Percentiles rank a stretch among this genome's conserved stretches.
phyloP scores from a whole-genome alignment of 2,113 vertebrate genomes.

The Tonatia bakeri region DNA sequence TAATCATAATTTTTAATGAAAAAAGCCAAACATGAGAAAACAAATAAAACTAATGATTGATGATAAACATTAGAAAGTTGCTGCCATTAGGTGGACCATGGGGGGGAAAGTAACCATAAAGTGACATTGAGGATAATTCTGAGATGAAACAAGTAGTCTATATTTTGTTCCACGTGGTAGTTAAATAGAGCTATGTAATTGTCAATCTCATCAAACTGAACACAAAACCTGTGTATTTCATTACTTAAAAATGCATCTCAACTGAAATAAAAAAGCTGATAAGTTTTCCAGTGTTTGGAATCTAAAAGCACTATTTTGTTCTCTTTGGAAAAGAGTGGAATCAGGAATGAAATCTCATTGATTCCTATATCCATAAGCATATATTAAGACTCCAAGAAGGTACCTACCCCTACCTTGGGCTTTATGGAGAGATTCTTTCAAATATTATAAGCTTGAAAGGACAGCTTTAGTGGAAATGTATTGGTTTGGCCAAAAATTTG shows the following conservation, averaged over 20 bases:
- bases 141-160: neutral
- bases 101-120: neutral
- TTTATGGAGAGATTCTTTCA: neutral
- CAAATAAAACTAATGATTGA: neutral
- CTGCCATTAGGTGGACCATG: neutral
- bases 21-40: neutral
- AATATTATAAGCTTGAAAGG: neutral
- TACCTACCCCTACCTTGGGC: neutral
- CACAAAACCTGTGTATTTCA: neutral
- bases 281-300: neutral
- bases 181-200: neutral
- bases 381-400: neutral
- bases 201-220: neutral
- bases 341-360: neutral
- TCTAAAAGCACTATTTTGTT: neutral
- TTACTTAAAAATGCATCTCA: neutral
- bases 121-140: neutral
- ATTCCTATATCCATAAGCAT: neutral
- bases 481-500: too few species aligned
- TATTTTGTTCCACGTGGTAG: neutral
- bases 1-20: neutral
- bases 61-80: neutral
- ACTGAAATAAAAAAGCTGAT: neutral
- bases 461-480: neutral
- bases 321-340: neutral